Conservation (phyloP, 1,140 invertebrate genomes). For the Bactericera cockerelli region DNA sequence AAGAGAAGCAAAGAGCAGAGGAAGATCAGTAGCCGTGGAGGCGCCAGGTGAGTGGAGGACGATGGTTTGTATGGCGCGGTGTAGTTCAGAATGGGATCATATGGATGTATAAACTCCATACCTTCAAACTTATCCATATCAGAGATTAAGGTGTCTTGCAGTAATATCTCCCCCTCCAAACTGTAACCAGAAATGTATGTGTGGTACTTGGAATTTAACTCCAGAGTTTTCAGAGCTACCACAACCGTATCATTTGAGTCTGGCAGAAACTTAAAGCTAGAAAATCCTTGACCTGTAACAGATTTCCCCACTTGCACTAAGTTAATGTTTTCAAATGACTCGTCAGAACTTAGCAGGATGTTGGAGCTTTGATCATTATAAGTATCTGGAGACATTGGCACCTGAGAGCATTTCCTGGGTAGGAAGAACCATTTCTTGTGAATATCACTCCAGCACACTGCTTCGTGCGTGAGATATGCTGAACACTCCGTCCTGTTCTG, state of each 20-base stretch:
- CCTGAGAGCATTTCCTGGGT: constrained; percentile 72
- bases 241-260: constrained; percentile 72
- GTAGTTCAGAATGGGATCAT: constrained; percentile 23
- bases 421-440: constrained; percentile 86
- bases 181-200: constrained; percentile 86
- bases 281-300: constrained; percentile 75
- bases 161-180: constrained; percentile 60
- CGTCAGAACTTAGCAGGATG: constrained; percentile 67
- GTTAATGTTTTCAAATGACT: constrained; percentile 55
- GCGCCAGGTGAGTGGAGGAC: not conserved
- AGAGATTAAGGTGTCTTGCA: constrained; percentile 67
- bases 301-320: constrained; percentile 43
- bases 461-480: constrained; percentile 95
- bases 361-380: constrained; percentile 89
- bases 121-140: constrained; percentile 89
- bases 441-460: constrained; percentile 71
- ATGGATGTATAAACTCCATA: constrained; percentile 69
- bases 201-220: constrained; percentile 71
- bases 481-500: constrained; percentile 28
- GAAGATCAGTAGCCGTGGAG: no score
- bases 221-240: constrained; percentile 87
- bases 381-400: constrained; percentile 74
- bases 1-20: no score
- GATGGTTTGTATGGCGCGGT: not conserved
- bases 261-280: constrained; percentile 95